Conservation (phyloP, 2,888 invertebrate genomes). For the Leptura quadrifasciata region DNA sequence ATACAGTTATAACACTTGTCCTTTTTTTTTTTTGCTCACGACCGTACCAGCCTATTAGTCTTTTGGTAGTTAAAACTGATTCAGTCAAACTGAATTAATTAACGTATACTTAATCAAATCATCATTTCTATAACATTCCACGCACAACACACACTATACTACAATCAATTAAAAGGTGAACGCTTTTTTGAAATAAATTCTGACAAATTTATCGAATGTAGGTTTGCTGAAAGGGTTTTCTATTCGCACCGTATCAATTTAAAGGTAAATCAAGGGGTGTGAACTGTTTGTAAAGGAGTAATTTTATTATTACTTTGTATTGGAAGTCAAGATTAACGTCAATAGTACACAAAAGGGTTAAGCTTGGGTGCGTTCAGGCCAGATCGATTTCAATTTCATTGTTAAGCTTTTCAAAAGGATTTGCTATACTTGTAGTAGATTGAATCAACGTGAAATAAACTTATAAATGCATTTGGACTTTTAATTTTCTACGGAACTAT, state of each 20-base stretch:
- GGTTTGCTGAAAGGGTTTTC: conserved; percentile 23
- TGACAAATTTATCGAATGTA: conserved; percentile 16
- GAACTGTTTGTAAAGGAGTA: conserved; percentile 57
- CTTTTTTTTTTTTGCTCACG: too few relatives aligned
- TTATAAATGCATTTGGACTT: conserved; percentile 38
- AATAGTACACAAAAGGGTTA: conserved; percentile 54
- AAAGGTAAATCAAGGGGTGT: conserved; percentile 59
- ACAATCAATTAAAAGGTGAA: background rate
- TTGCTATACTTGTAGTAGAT: conserved; percentile 31
- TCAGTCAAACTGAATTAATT: too few relatives aligned
- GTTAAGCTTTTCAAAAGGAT: conserved; percentile 49
- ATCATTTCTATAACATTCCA: background rate
- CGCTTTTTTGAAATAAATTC: conserved; percentile 5
- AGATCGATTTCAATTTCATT: conserved; percentile 52
- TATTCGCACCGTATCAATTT: conserved; percentile 50
- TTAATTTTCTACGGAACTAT: background rate
- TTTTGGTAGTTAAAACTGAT: too few relatives aligned
- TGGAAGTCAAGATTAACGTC: conserved; percentile 63
- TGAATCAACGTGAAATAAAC: conserved; percentile 38
- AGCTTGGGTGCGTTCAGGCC: conserved; percentile 43
- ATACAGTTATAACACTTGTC: too few relatives aligned
- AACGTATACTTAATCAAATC: background rate
- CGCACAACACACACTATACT: background rate
- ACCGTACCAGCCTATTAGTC: too few relatives aligned
- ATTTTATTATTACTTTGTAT: conserved; percentile 62